Evolutionary conservation across 2,888 invertebrate genomes (phyloP).

Genomic region (Diadromus collaris): DNA sequence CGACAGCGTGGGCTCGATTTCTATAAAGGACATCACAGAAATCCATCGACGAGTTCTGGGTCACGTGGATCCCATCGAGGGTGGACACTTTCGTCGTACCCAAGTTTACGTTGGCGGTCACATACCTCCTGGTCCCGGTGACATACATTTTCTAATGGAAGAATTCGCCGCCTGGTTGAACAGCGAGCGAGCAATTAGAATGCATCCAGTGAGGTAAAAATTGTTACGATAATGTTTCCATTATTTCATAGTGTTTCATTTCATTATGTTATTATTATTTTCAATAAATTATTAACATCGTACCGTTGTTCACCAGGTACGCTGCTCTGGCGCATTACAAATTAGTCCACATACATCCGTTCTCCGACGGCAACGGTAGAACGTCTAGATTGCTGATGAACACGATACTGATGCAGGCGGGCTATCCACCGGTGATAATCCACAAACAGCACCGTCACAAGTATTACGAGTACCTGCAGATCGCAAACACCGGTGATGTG

Average conservation of each 20-base stretch:
- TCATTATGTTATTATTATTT: not conserved
- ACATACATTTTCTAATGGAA: constrained; percentile 90
- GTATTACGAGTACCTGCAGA: constrained; percentile 93
- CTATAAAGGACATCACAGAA: constrained; percentile 93
- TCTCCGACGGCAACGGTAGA: constrained; percentile 97
- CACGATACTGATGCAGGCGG: constrained; percentile 95
- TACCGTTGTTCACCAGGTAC: constrained; percentile 82
- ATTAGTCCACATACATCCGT: constrained; percentile 98
- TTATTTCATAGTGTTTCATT: too few relatives aligned
- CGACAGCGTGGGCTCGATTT: constrained; percentile 87
- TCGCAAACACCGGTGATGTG: constrained; percentile 97
- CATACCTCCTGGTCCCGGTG: constrained; percentile 93
- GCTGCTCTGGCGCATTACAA: constrained; percentile 99
- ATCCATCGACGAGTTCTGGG: constrained; percentile 96
- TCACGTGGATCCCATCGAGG: constrained; percentile 95
- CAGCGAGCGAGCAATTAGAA: constrained; percentile 90
- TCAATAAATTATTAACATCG: not conserved
- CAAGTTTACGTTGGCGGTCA: constrained; percentile 98
- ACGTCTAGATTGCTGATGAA: constrained; percentile 98
- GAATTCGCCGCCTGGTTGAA: constrained; percentile 97
- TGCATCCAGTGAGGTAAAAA: constrained; percentile 92
- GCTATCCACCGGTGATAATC: constrained; percentile 97
- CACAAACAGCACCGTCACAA: constrained; percentile 91
- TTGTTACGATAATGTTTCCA: constrained; percentile 2
- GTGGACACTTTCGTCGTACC: constrained; percentile 92